Evolutionary conservation across 2,888 invertebrate genomes (phyloP).

Genomic region (Lumbricus terrestris): DNA sequence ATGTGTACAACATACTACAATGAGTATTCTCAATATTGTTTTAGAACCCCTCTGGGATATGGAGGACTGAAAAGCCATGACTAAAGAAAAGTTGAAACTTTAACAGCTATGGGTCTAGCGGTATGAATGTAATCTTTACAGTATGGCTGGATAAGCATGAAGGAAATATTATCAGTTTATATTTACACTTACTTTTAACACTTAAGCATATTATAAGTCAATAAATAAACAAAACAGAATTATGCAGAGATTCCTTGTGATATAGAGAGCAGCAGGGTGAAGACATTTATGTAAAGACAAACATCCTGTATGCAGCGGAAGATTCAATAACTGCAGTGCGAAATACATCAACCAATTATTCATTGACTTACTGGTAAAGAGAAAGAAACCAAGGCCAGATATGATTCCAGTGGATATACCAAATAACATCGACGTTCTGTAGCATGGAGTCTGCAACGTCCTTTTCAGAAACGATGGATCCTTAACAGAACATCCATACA

Average conservation of each 20-base stretch:
- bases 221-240: background rate
- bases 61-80: no score
- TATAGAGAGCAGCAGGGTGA: background rate
- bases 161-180: background rate
- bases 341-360: no score
- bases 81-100: no score
- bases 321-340: no score
- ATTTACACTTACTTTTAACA: background rate
- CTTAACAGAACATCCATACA: background rate
- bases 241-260: background rate
- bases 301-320: background rate
- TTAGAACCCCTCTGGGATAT: no score
- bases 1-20: background rate
- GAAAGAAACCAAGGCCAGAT: conserved; percentile 19
- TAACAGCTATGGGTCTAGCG: background rate
- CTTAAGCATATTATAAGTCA: background rate
- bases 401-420: conserved; percentile 12
- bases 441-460: conserved; percentile 14
- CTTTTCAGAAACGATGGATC: background rate
- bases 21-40: background rate
- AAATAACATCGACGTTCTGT: conserved; percentile 19
- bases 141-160: background rate
- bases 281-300: background rate
- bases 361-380: conserved; percentile 15
- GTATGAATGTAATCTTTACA: background rate